Percentiles rank a stretch among this genome's conserved stretches.
phyloP scores from a whole-genome alignment of 2,888 invertebrate species.

The Parnassius smintheus region DNA sequence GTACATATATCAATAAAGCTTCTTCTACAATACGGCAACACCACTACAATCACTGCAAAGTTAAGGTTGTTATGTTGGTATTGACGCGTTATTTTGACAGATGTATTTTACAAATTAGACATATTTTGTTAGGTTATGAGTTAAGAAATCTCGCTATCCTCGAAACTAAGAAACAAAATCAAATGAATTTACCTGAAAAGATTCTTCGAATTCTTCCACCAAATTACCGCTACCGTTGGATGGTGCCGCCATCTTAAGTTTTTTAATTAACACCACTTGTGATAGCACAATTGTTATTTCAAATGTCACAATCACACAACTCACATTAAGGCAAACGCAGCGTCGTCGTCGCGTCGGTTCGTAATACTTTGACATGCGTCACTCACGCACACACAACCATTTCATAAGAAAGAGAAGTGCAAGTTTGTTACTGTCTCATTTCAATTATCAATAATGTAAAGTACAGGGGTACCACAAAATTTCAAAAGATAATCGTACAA shows the following conservation, averaged over 20 bases:
- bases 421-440: conserved; percentile 12
- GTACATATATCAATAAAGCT: conserved; percentile 68
- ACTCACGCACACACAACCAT: conserved; percentile 18
- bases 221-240: conserved; percentile 92
- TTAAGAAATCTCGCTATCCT: conserved; percentile 40
- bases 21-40: conserved; percentile 53
- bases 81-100: conserved; percentile 52
- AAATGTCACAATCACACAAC: conserved; percentile 15
- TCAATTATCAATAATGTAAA: conserved; percentile 21
- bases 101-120: conserved; percentile 35
- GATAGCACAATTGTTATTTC: conserved; percentile 28
- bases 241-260: conserved; percentile 84
- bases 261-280: conserved; percentile 25
- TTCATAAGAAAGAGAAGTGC: conserved; percentile 1
- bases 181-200: conserved; percentile 86
- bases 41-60: conserved; percentile 40
- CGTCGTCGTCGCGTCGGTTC: background rate
- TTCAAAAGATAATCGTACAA: background rate
- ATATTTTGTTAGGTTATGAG: conserved; percentile 46
- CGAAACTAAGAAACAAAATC: background rate
- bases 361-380: conserved; percentile 6
- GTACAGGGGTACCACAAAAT: conserved; percentile 1
- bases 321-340: background rate
- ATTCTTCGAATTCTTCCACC: conserved; percentile 95
- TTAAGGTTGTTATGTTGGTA: conserved; percentile 63